Evolutionary conservation across 1,140 invertebrate species (phyloP), one percentile per base, ranked within the genome.

Genomic region (Lasioglossum albipes): DNA sequence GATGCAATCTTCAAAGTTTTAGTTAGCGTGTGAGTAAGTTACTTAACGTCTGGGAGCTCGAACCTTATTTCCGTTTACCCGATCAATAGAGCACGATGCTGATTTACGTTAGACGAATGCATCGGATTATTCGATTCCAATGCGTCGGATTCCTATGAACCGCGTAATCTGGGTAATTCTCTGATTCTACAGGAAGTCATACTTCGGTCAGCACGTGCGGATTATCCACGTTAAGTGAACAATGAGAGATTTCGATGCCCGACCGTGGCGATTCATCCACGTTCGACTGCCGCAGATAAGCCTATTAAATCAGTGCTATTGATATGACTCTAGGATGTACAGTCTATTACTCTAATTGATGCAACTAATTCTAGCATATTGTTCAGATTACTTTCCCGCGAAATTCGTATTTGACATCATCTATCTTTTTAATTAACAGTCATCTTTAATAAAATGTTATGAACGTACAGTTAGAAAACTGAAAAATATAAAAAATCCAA

Each of bases 101-200:
- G 31, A 57, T 57, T 64, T 27, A 10, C 45, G 22, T 65, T 65
- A 27, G n/a, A 12, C 36, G 16, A 79, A 66, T 52, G 22, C n/a
- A 41, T 16, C 54, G 41, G 45, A 65, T 72, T 72, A 72, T 65
- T 65, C 31, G 74, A 68, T 59, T 45, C 54, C 20, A 31, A 45
- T 22, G 18, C 52, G 54, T 45, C 18, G 36, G 16, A 71, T 13
- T 16, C 9, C 45, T n/a, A 27, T 36, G 77, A 31, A 66, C 36
- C 49, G 49, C n/a, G 31, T 66, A 79, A 79, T 73, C 61, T 61
- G 12, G 42, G 49, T 73, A 54, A 73, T 45, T 57, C 69, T 16
- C 18, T 18, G 22, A 73, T 65, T 57, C 45, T 62, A 2, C 13
- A 16, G 66, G 62, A 79, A 79, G 45, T 72, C 69, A 18, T 22